A percentile compares a stretch with the other conserved stretches of the same genome.
Conservation (phyloP, 2,888 invertebrate genomes). For the Cephus pygmeus region DNA sequence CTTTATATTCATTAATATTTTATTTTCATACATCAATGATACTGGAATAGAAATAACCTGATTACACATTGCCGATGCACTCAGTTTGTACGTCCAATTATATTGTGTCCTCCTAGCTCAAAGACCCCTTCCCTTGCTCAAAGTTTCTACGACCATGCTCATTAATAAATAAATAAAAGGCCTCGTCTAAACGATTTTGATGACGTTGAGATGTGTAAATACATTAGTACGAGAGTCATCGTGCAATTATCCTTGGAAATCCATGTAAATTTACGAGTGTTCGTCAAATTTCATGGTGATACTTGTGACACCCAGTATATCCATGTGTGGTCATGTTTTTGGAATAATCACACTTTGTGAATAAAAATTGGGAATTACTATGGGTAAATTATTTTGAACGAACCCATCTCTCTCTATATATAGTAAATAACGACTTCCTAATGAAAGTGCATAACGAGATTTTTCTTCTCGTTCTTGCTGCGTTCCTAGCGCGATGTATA, state of each 20-base stretch:
- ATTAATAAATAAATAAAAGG: too few relatives aligned
- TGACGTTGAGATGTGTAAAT: not conserved
- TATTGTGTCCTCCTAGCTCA: not conserved
- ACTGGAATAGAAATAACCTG: not conserved
- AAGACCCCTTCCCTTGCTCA: too few relatives aligned
- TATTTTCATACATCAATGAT: too few relatives aligned
- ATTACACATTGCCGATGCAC: not conserved
- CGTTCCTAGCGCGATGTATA: not conserved
- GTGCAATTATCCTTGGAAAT: not conserved
- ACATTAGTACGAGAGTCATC: not conserved
- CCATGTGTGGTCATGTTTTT: not conserved
- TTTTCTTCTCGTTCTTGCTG: not conserved
- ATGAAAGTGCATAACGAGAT: not conserved
- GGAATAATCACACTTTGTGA: not conserved
- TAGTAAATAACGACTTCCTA: too few relatives aligned
- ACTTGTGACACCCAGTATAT: not conserved
- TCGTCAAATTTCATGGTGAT: not conserved
- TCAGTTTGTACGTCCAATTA: not conserved
- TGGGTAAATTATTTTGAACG: not conserved
- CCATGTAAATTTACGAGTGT: not conserved
- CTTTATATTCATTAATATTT: too few relatives aligned
- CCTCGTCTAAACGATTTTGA: too few relatives aligned
- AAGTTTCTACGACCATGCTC: too few relatives aligned
- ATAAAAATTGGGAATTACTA: not conserved
- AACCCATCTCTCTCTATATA: not conserved